Evolutionary conservation across 2,888 invertebrate genomes (phyloP), one percentile per base, ranked within the genome.

Genomic region (Agonopterix subpropinquella): DNA sequence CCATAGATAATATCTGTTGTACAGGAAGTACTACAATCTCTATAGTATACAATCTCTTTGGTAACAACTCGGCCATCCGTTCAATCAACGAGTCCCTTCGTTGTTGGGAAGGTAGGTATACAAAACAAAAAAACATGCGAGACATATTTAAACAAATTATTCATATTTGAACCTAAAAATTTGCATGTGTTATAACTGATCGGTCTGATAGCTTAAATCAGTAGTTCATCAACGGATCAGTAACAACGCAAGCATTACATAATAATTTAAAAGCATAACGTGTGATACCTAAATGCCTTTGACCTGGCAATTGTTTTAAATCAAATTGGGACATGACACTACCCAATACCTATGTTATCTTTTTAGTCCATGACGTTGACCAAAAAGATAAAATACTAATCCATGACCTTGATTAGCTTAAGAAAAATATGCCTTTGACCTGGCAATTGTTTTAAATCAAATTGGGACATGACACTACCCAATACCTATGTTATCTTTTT

Each of bases 11-110:
- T n/a, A n/a, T n/a, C n/a, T n/a, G n/a, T n/a, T n/a, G n/a, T n/a
- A n/a, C n/a, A n/a, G n/a, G n/a, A n/a, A n/a, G n/a, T n/a, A n/a
- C n/a, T n/a, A n/a, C n/a, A n/a, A n/a, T n/a, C n/a, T n/a, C n/a
- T n/a, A n/a, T n/a, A n/a, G n/a, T n/a, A n/a, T n/a, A n/a, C n/a
- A n/a, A n/a, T n/a, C n/a, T n/a, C n/a, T n/a, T n/a, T n/a, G n/a
- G n/a, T n/a, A n/a, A n/a, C n/a, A 37, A 10, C 37, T 37, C 46
- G 46, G 46, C 46, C 46, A 46, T 46, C 46, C 46, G 9, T 15
- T 3, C 8, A 37, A 28, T 5, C 18, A 39, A 41, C 41, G 41
- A 39, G 46, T 41, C 46, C 41, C 11, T 15, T 39, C 36, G 37
- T 45, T 18, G n/a, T 15, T 4, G 5, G 18, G 11, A 1, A 18